Evolutionary conservation across 2,888 invertebrate species (phyloP).

Genomic region (Thera obeliscata): DNA sequence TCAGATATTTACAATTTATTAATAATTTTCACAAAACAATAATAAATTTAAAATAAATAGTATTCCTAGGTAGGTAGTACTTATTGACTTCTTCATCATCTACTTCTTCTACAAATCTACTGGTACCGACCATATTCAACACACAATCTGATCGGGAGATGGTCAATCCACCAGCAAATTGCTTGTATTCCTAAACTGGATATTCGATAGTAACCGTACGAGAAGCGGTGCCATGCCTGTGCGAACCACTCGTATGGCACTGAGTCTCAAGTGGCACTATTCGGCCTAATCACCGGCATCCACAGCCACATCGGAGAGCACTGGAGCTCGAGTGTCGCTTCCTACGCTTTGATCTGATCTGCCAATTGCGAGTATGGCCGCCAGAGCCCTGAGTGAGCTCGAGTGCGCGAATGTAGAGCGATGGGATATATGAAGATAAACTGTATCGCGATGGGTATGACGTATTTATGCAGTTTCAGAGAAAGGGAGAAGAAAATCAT

Average conservation of each 20-base stretch:
- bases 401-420: not conserved
- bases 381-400: not conserved
- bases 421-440: slow-evolving; percentile 1
- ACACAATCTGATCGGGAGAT: no score
- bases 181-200: not conserved
- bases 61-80: no score
- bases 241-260: not conserved
- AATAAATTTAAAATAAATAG: no score
- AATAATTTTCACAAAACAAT: no score
- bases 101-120: no score
- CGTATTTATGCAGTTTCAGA: no score
- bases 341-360: slow-evolving; percentile 12
- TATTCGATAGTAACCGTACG: not conserved
- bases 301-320: not conserved
- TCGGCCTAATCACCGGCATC: slow-evolving; percentile 4
- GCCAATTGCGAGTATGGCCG: slow-evolving; percentile 1
- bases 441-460: not conserved
- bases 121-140: no score
- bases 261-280: slow-evolving; percentile 1
- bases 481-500: no score
- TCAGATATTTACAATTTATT: no score
- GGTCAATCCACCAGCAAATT: not conserved
- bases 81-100: no score
- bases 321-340: slow-evolving; percentile 6
- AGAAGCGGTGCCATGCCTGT: slow-evolving; percentile 1